phyloP scores from a whole-genome alignment of 1,140 invertebrate species.

The Monomorium pharaonis region DNA sequence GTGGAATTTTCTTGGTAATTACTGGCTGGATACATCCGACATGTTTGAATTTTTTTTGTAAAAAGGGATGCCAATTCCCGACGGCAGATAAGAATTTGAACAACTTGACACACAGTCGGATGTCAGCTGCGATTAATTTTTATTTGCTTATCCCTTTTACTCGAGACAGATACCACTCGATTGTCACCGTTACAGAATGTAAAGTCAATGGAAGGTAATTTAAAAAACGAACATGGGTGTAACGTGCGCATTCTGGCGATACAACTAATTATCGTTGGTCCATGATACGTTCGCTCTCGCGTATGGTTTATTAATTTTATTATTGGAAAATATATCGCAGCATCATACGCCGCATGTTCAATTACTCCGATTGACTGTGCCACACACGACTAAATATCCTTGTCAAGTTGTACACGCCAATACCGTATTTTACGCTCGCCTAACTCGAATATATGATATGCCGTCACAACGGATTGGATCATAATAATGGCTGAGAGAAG shows the following conservation, averaged over 20 bases:
- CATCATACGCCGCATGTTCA: background rate
- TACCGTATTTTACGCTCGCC: constrained; percentile 17
- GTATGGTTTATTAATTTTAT: constrained; percentile 35
- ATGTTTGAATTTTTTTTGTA: background rate
- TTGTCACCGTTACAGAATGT: background rate
- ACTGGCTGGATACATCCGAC: background rate
- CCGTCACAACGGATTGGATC: background rate
- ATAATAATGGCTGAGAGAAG: background rate
- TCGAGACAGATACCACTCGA: background rate
- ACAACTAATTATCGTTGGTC: background rate
- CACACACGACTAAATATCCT: constrained; percentile 5
- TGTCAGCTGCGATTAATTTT: background rate
- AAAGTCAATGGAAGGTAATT: background rate
- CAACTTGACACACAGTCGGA: background rate
- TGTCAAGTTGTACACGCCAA: constrained; percentile 18
- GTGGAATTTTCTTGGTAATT: background rate
- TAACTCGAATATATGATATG: constrained; percentile 23
- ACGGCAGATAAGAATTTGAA: background rate
- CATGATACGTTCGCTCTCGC: background rate
- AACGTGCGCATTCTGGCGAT: background rate
- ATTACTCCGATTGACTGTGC: constrained; percentile 14
- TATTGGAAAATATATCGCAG: constrained; percentile 24
- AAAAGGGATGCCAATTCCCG: background rate
- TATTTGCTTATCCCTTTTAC: background rate
- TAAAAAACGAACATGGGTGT: background rate